Evolutionary conservation across 2,797 vertebrate species (phyloP).

Genomic region (Rhinichthys osculus): DNA sequence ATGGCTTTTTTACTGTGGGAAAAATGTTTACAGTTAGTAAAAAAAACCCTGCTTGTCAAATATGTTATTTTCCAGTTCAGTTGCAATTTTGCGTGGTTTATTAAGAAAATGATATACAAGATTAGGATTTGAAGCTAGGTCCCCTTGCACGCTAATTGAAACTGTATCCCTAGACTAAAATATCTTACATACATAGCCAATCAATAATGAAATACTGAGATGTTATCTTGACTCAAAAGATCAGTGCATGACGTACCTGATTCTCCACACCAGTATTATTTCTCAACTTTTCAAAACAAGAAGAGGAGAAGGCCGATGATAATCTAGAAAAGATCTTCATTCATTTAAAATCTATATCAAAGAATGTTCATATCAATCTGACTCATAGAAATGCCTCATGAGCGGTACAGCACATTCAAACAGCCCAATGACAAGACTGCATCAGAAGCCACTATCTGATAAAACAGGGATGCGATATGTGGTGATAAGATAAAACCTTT

Average conservation of each 20-base stretch:
- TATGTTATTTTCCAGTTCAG: constrained; percentile 13
- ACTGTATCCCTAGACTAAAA: neutral
- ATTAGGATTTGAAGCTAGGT: constrained; percentile 19
- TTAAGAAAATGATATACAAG: neutral
- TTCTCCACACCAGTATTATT: constrained; percentile 8
- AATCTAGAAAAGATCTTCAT: constrained; percentile 2
- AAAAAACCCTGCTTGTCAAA: neutral
- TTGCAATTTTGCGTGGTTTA: constrained; percentile 5
- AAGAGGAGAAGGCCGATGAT: neutral
- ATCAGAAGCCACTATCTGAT: constrained; percentile 38
- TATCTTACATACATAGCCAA: neutral
- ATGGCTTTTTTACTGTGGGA: neutral
- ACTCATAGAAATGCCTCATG: constrained; percentile 18
- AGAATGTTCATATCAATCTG: constrained; percentile 35
- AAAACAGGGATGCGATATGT: constrained; percentile 34
- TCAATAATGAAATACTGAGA: constrained; percentile 10
- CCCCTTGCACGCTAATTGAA: neutral
- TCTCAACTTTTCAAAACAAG: constrained; percentile 43
- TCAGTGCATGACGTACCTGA: constrained; percentile 6
- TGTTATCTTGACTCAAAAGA: constrained; percentile 12
- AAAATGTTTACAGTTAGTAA: neutral
- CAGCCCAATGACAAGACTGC: constrained; percentile 5
- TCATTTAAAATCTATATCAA: constrained; percentile 12
- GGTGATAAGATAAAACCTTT: constrained; percentile 36
- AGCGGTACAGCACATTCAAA: constrained; percentile 1